Evolutionary conservation across 2,113 vertebrate genomes (phyloP).

Genomic region (Pan troglodytes): NHGRI_mPanTro3-v2.1_pri NC_072404.2:24235501-24236000

Average conservation of each 20-base stretch:
- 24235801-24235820: not conserved
- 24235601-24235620: conserved; percentile 20
- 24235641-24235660: conserved; percentile 25
- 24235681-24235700: not conserved
- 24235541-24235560: not conserved
- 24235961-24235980: not conserved
- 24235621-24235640: conserved; percentile 48
- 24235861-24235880: not conserved
- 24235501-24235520: not conserved
- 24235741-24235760: conserved; percentile 38
- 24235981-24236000: not conserved
- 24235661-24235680: conserved; percentile 39
- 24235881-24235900: not conserved
- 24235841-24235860: not conserved
- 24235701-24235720: conserved; percentile 43
- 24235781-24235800: not conserved
- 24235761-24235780: not conserved
- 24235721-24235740: conserved; percentile 43
- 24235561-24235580: not conserved
- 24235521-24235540: not conserved
- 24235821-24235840: not conserved
- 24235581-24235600: not conserved
- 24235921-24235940: not conserved
- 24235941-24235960: not conserved
- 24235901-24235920: conserved; percentile 16